These are phyloP conservation scores for Ophonus ardosiacus DNA, from an alignment of 2,888 invertebrate genomes.

Conservation along the genomic window DNA sequence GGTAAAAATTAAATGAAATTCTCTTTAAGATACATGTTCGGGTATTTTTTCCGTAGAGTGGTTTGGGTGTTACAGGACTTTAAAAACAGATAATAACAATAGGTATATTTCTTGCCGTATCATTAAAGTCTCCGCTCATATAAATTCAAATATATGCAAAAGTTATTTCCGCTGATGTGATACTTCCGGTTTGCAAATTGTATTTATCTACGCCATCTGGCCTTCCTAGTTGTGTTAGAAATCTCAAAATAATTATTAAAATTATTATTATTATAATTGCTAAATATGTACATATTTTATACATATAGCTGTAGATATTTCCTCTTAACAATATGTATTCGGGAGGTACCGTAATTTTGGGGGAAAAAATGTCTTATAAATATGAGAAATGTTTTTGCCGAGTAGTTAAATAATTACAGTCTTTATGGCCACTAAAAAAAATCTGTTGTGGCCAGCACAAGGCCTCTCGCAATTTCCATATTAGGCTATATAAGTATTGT, in stretches of 20 bases:
- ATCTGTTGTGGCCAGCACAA: too few species aligned
- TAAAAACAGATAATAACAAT: too few species aligned
- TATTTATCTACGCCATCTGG: neutral
- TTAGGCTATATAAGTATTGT: too few species aligned
- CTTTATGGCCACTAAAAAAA: too few species aligned
- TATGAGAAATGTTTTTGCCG: too few species aligned
- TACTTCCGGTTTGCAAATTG: conserved; percentile 5
- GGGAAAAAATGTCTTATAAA: too few species aligned
- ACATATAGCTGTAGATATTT: neutral
- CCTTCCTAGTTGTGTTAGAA: neutral
- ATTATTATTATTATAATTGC: neutral
- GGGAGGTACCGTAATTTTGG: neutral
- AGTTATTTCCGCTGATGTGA: conserved; percentile 6
- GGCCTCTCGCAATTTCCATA: too few species aligned
- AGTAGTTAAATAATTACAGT: too few species aligned
- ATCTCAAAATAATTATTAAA: neutral
- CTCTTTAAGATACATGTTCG: too few species aligned
- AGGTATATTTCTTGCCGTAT: neutral
- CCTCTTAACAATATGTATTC: neutral
- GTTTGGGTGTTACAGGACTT: too few species aligned
- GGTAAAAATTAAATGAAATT: too few species aligned
- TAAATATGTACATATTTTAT: neutral
- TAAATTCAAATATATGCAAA: conserved; percentile 8
- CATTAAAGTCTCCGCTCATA: neutral
- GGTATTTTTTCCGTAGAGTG: too few species aligned